A percentile compares a stretch with the other conserved stretches of the same genome.
phyloP scores from a whole-genome alignment of 1,140 invertebrate genomes.

The Pissodes strobi region DNA sequence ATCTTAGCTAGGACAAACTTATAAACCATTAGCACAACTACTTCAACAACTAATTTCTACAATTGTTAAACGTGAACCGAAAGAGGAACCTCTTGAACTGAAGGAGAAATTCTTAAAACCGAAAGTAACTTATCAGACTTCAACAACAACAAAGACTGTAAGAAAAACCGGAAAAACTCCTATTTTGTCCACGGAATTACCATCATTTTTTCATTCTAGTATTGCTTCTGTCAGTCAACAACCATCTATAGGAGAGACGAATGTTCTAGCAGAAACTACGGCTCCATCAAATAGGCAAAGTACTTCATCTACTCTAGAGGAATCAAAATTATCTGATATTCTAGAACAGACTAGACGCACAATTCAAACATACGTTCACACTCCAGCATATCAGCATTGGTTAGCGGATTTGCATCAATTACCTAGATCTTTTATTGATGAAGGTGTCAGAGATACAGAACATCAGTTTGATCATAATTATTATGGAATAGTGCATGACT shows the following conservation, averaged over 20 bases:
- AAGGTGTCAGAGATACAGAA: constrained; percentile 8
- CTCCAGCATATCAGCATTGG: constrained; percentile 8
- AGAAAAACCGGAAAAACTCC: constrained; percentile 9
- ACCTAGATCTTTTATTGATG: constrained; percentile 14
- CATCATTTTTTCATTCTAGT: constrained; percentile 8
- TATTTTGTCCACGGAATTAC: background rate
- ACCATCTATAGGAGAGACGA: constrained; percentile 1
- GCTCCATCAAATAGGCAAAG: background rate
- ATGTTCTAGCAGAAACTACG: constrained; percentile 5
- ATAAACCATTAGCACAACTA: background rate
- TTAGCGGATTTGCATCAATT: constrained; percentile 6
- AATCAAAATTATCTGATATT: constrained; percentile 11
- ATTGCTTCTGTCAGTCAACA: background rate
- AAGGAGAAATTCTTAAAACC: background rate
- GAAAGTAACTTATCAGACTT: constrained; percentile 1
- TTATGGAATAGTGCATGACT: constrained; percentile 36
- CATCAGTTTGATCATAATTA: constrained; percentile 22
- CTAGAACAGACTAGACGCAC: background rate
- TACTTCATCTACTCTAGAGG: background rate
- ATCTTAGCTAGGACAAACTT: constrained; percentile 1
- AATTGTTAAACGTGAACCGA: constrained; percentile 7
- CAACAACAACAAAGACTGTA: background rate
- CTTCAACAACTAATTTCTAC: constrained; percentile 11
- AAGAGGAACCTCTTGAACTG: background rate
- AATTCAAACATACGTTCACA: background rate